Conservation (phyloP, 2,888 invertebrate genomes). For the Eulithis testata region DNA sequence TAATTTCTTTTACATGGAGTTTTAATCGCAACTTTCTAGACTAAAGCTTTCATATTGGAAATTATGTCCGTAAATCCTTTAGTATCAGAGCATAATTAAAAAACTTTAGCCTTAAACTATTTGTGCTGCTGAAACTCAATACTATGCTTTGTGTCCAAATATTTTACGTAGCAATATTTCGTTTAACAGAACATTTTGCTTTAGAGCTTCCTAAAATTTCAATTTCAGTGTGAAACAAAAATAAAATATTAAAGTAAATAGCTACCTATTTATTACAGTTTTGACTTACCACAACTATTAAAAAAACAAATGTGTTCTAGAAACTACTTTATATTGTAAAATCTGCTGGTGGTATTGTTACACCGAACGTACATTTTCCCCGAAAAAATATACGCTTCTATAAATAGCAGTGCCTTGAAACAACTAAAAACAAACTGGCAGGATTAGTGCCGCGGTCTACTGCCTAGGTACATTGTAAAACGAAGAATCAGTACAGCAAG, state of each 20-base stretch:
- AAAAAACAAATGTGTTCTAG: no score
- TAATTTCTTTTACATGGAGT: constrained; percentile 22
- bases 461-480: constrained; percentile 19
- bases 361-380: neutral
- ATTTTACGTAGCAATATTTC: neutral
- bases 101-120: constrained; percentile 45
- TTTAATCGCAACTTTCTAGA: constrained; percentile 48
- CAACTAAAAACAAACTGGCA: constrained; percentile 28
- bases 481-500: constrained; percentile 12
- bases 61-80: constrained; percentile 40
- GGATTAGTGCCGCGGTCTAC: constrained; percentile 29
- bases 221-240: no score
- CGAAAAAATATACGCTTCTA: constrained; percentile 5
- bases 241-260: no score
- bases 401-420: constrained; percentile 21
- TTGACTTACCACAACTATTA: no score
- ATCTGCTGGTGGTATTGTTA: no score
- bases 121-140: constrained; percentile 35
- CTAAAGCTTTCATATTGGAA: constrained; percentile 46
- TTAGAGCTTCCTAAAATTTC: no score
- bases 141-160: constrained; percentile 15
- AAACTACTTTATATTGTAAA: no score
- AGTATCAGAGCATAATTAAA: constrained; percentile 48
- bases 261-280: no score
- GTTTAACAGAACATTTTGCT: no score